Conservation (phyloP, 2,113 vertebrate species). For the Centropus unirufus region DNA sequence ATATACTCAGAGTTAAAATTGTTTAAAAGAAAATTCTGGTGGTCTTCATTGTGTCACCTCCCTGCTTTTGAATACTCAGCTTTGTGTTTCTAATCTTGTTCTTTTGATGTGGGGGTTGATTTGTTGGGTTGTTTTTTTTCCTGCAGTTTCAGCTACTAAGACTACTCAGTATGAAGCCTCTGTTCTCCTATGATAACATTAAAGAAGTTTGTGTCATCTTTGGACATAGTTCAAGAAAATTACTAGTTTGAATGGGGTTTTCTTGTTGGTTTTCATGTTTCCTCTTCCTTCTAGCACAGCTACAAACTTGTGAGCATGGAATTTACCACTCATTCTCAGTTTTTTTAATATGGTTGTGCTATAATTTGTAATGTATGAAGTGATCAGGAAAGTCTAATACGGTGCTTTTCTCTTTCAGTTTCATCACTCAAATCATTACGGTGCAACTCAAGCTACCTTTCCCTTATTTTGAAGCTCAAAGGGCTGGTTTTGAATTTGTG, state of each 20-base stretch:
- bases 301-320: not conserved
- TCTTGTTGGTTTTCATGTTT: not conserved
- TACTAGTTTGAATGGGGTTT: not conserved
- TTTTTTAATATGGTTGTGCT: not conserved
- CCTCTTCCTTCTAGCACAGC: not conserved
- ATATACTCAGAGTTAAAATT: conserved; percentile 2
- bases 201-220: not conserved
- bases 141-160: conserved; percentile 58
- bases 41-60: conserved; percentile 27
- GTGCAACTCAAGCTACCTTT: not conserved
- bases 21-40: conserved; percentile 15
- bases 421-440: not conserved
- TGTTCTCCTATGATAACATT: not conserved
- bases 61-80: not conserved
- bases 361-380: not conserved
- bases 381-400: not conserved
- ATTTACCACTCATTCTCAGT: not conserved
- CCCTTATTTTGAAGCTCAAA: not conserved
- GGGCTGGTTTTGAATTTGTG: not conserved
- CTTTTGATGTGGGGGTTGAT: conserved; percentile 20
- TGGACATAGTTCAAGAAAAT: not conserved
- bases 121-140: not conserved
- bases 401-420: not conserved
- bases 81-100: conserved; percentile 62
- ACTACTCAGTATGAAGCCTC: conserved; percentile 19